phyloP scores from a whole-genome alignment of 2,113 vertebrate species.

The Leucopsar rothschildi region DNA sequence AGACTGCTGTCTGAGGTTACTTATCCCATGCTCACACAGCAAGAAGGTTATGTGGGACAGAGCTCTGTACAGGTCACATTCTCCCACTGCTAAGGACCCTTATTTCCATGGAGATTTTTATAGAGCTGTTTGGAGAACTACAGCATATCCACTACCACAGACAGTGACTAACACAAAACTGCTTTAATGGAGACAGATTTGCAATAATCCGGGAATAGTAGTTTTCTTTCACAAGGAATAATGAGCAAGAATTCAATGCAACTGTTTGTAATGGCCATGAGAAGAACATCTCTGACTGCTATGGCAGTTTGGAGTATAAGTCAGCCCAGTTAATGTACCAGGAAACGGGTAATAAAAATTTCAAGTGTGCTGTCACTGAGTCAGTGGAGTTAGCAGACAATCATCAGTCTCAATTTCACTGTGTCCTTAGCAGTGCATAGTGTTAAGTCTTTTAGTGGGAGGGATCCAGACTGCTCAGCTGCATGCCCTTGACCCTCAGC shows the following conservation, averaged over 20 bases:
- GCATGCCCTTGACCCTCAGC: neutral
- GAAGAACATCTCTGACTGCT: neutral
- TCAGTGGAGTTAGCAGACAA: neutral
- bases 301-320: neutral
- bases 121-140: neutral
- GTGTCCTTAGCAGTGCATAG: neutral
- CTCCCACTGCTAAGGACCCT: neutral
- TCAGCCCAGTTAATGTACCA: neutral
- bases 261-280: neutral
- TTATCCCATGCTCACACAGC: neutral
- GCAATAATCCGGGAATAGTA: neutral
- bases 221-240: constrained; percentile 17
- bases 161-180: neutral
- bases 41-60: neutral
- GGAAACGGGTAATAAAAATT: constrained; percentile 27
- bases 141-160: neutral
- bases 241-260: neutral
- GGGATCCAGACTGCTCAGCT: neutral
- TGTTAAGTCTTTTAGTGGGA: neutral
- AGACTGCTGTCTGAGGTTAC: neutral
- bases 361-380: neutral
- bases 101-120: neutral
- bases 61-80: neutral
- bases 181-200: neutral
- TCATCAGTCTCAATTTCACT: neutral